phyloP scores from a whole-genome alignment of 2,797 vertebrate genomes.

The Acanthis flammea region DNA sequence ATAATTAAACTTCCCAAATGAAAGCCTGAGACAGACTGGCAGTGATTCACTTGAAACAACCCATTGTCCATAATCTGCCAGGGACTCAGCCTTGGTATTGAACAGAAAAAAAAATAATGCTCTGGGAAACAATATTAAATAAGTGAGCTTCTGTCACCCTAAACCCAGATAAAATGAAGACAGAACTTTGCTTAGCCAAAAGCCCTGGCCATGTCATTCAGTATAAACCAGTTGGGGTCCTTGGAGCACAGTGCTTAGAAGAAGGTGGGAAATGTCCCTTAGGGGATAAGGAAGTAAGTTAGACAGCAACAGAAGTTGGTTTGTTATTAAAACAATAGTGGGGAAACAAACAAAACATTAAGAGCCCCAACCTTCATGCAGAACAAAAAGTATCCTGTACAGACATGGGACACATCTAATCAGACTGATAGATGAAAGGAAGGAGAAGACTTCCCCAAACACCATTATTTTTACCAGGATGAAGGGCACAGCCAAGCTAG shows the following conservation, averaged over 20 bases:
- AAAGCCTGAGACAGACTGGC: not conserved
- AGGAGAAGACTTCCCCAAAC: not conserved
- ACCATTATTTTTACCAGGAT: not conserved
- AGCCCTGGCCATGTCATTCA: rapidly evolving
- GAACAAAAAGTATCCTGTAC: not conserved
- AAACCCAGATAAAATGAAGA: not conserved
- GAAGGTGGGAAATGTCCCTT: not conserved
- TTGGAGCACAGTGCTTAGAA: not conserved
- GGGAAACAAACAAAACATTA: not conserved
- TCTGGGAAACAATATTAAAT: not conserved
- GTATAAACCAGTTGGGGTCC: not conserved
- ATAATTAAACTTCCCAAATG: conserved; percentile 1
- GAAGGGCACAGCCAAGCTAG: not conserved
- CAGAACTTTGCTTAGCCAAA: not conserved
- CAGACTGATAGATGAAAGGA: not conserved
- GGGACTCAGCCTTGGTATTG: not conserved
- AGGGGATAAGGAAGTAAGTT: not conserved
- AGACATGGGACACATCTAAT: not conserved
- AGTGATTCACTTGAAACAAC: not conserved
- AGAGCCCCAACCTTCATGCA: not conserved
- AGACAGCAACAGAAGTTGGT: not conserved
- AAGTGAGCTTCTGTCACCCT: not conserved
- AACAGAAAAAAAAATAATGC: not conserved
- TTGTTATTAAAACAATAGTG: not conserved
- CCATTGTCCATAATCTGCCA: not conserved